phyloP scores from a whole-genome alignment of 2,888 invertebrate species.

The Machimus atricapillus region DNA sequence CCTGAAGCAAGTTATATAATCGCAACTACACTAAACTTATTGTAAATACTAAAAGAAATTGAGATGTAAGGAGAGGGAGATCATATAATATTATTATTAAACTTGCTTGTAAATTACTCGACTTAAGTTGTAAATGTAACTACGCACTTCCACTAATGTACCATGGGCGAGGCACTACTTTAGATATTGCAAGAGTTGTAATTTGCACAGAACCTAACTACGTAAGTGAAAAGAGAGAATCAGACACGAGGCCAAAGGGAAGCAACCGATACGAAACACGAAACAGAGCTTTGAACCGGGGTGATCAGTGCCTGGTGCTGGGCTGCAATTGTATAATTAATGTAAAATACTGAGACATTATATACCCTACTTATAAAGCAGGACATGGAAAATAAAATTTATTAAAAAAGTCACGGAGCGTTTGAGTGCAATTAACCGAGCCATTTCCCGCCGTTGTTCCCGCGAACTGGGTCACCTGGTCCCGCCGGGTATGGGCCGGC shows the following conservation, averaged over 20 bases:
- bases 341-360: slow-evolving; percentile 28
- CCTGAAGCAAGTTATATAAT: background rate
- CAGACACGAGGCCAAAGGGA: slow-evolving; percentile 1
- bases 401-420: slow-evolving; percentile 10
- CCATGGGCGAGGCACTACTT: background rate
- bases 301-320: background rate
- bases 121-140: slow-evolving; percentile 3
- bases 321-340: slow-evolving; percentile 37
- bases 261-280: background rate
- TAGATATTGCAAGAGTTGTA: slow-evolving; percentile 3
- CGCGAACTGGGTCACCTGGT: background rate
- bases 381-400: slow-evolving; percentile 21
- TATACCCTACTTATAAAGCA: slow-evolving; percentile 14
- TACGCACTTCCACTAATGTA: slow-evolving; percentile 4
- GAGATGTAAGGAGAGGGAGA: background rate
- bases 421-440: background rate
- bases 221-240: background rate
- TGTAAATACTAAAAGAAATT: background rate
- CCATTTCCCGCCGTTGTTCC: background rate
- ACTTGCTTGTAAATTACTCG: slow-evolving; percentile 19
- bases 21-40: background rate
- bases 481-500: background rate
- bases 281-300: background rate
- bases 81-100: background rate
- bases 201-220: slow-evolving; percentile 1